phyloP scores from a whole-genome alignment of 1,140 invertebrate genomes.

The Drosophila ogumai region DNA sequence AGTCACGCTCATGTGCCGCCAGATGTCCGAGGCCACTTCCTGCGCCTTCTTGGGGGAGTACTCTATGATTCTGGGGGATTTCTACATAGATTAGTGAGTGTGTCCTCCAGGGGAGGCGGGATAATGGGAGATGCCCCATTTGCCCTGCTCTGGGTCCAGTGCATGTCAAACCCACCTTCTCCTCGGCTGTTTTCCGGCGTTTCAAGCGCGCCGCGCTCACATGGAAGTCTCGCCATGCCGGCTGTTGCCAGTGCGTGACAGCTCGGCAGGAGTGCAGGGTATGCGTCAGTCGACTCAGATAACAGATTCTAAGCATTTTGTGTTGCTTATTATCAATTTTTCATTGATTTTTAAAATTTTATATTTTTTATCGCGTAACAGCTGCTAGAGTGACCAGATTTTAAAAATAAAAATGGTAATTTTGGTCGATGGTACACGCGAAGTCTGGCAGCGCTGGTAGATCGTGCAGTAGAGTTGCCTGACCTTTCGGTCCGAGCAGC shows the following conservation, averaged over 20 bases:
- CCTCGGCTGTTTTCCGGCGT: constrained; percentile 85
- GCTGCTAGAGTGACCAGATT: neutral
- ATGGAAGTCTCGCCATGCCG: constrained; percentile 27
- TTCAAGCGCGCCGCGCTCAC: constrained; percentile 65
- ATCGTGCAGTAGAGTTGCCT: no score
- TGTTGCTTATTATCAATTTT: neutral
- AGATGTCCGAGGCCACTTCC: constrained; percentile 87
- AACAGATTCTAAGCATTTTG: constrained; percentile 45
- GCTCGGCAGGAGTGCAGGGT: constrained; percentile 1
- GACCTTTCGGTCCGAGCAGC: no score
- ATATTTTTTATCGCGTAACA: constrained; percentile 21
- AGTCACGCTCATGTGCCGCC: constrained; percentile 91
- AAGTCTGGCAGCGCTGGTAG: no score
- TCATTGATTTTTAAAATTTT: constrained; percentile 2
- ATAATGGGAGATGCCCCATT: constrained; percentile 8
- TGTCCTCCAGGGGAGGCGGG: constrained; percentile 5
- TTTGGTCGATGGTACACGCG: no score
- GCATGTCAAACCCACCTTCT: constrained; percentile 83
- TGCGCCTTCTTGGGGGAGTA: constrained; percentile 85
- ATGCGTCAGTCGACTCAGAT: constrained; percentile 21
- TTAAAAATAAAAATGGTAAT: no score
- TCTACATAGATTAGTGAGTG: constrained; percentile 83
- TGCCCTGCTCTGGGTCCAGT: neutral
- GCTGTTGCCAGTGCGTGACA: constrained; percentile 16
- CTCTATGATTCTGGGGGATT: constrained; percentile 85